phyloP scores from a whole-genome alignment of 2,888 invertebrate species.

The Pomacea canaliculata region DNA sequence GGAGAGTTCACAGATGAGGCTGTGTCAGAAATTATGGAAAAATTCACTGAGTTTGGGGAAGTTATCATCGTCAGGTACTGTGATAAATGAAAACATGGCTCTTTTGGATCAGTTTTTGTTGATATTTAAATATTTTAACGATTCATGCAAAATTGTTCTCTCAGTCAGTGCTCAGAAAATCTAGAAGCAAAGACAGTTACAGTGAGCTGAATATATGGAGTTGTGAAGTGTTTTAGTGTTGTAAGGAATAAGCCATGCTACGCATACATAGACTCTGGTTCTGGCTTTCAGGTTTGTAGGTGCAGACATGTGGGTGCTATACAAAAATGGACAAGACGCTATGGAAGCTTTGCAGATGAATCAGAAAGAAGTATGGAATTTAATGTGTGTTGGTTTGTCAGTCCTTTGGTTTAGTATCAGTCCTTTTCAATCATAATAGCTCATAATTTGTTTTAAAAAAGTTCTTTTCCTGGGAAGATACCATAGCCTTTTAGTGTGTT shows the following conservation, averaged over 20 bases:
- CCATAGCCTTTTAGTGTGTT: no score
- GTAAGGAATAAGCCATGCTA: no score
- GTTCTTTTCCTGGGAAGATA: no score
- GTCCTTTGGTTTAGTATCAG: no score
- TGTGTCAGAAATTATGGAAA: slow-evolving; percentile 83
- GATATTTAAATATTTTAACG: no score
- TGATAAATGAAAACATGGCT: background rate
- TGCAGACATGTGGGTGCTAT: slow-evolving; percentile 91
- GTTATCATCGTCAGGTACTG: slow-evolving; percentile 84
- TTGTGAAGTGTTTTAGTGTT: no score
- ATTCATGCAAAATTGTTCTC: no score
- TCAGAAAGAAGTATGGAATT: slow-evolving; percentile 58
- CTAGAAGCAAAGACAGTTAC: no score
- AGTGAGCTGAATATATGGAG: no score
- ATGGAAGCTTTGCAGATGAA: slow-evolving; percentile 73
- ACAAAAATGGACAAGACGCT: slow-evolving; percentile 90
- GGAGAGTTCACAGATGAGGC: slow-evolving; percentile 82
- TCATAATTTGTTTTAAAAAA: no score
- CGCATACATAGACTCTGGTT: background rate
- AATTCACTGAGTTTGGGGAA: slow-evolving; percentile 84
- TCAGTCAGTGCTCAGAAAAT: no score
- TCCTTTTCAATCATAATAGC: no score
- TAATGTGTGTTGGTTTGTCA: background rate
- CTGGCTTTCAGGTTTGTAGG: slow-evolving; percentile 78
- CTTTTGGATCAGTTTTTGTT: background rate